A percentile compares a stretch with the other conserved stretches of the same genome.
Conservation (phyloP, 2,888 invertebrate genomes). For the Darwinula stevensoni region DNA sequence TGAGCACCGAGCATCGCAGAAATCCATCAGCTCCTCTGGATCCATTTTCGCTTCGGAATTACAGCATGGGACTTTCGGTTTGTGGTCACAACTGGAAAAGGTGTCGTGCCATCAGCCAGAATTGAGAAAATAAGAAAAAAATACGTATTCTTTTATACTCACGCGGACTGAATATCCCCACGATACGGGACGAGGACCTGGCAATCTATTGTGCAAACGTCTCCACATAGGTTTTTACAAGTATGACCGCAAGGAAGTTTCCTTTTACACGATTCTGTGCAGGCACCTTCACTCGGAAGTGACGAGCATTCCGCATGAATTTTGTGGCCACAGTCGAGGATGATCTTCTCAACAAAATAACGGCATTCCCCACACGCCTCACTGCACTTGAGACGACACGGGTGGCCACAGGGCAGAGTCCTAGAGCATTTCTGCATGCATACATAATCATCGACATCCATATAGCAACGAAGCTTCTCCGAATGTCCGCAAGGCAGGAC, state of each 20-base stretch:
- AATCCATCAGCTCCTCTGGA: no score
- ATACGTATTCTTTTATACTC: no score
- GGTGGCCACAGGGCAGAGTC: slow-evolving; percentile 22
- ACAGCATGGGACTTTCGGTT: no score
- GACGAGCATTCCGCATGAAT: slow-evolving; percentile 18
- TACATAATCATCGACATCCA: background rate
- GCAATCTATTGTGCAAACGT: slow-evolving; percentile 5
- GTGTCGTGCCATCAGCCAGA: no score
- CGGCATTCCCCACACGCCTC: slow-evolving; percentile 20
- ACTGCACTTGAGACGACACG: slow-evolving; percentile 22
- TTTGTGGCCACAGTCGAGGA: slow-evolving; percentile 22
- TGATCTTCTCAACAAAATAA: slow-evolving; percentile 16
- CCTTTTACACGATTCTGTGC: background rate
- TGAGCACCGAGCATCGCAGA: no score
- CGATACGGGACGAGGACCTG: no score
- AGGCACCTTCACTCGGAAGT: slow-evolving; percentile 6
- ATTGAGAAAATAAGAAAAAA: no score
- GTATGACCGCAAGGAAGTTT: slow-evolving; percentile 10
- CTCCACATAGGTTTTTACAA: slow-evolving; percentile 5
- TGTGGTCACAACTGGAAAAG: no score
- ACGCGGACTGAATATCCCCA: no score
- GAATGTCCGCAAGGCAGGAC: slow-evolving; percentile 11
- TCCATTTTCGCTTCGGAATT: no score
- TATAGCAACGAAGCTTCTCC: slow-evolving; percentile 9
- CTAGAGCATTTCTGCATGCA: background rate